phyloP scores from a whole-genome alignment of 2,113 vertebrate genomes.

The Gracilinanus agilis region DNA sequence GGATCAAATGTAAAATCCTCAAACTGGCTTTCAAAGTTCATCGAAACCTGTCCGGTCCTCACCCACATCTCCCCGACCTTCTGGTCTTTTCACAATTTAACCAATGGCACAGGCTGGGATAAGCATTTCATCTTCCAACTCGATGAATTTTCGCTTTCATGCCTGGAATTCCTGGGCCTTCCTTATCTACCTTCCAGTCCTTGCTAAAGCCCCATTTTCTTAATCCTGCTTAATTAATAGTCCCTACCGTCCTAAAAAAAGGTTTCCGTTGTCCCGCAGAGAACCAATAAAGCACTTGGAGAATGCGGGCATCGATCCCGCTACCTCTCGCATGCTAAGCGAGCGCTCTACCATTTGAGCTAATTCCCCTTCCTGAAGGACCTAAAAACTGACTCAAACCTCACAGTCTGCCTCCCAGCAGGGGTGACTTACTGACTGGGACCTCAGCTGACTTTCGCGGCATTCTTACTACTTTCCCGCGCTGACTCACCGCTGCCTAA shows the following conservation, averaged over 20 bases:
- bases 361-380: neutral
- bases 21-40: neutral
- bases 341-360: conserved; percentile 2
- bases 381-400: neutral
- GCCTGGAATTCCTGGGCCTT: neutral
- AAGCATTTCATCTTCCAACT: too few species aligned
- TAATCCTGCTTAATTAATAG: neutral
- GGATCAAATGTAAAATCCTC: neutral
- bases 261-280: too few species aligned
- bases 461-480: neutral
- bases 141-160: neutral
- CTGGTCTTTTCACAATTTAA: neutral
- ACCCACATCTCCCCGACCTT: neutral
- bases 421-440: neutral
- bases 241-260: neutral
- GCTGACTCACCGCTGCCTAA: neutral
- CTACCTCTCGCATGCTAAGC: conserved; percentile 6
- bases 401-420: neutral
- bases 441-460: neutral
- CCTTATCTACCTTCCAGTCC: neutral
- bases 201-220: neutral
- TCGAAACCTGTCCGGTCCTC: neutral
- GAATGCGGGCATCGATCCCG: conserved; percentile 5
- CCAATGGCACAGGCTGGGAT: too few species aligned
- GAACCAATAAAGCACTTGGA: neutral